Evolutionary conservation across 2,888 invertebrate genomes (phyloP), one percentile per base, ranked within the genome.

Genomic region (Acanthosepion lycidas): DNA sequence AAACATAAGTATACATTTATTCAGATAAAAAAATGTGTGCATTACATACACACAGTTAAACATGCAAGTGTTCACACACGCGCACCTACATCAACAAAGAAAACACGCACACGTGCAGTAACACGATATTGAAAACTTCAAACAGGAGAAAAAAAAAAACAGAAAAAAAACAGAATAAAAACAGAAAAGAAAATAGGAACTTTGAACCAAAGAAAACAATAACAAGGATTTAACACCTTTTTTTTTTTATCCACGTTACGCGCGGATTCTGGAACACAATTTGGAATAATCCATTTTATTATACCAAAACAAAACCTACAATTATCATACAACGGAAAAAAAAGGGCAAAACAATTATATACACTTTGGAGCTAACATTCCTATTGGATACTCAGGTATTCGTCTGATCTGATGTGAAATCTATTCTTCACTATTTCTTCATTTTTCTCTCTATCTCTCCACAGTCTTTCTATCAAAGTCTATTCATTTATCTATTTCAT

Each of bases 401-500:
- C 78, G n/a, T 78, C 78, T n/a, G n/a, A 78, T 78, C 78, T 78
- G 78, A 78, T 78, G 78, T 78, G 78, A 78, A 78, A 78, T 78
- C 15, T 78, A 23, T 8, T 64, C 18, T n/a, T 78, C 78, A n/a
- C 20, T 78, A n/a, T 78, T 78, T 78, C n/a, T 78, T n/a, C n/a
- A 78, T n/a, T 78, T n/a, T 78, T 78, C 78, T 78, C 12, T 78
- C 78, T 78, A 78, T 78, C 78, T n/a, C 78, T 78, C 78, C 78
- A 33, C 8, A 55, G 18, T 55, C 55, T 55, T 4, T 55, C n/a
- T n/a, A 12, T 28, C 78, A n/a, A 78, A n/a, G 33, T 33, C 33
- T 78, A n/a, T 78, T 33, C 78, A 33, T 78, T n/a, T 15, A 33
- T 78, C 12, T 78, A 33, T 78, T 78, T 78, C 78, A 78, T n/a